Base-by-base conservation (phyloP, 2,797 vertebrate genomes). In the Leuciscus waleckii region DNA sequence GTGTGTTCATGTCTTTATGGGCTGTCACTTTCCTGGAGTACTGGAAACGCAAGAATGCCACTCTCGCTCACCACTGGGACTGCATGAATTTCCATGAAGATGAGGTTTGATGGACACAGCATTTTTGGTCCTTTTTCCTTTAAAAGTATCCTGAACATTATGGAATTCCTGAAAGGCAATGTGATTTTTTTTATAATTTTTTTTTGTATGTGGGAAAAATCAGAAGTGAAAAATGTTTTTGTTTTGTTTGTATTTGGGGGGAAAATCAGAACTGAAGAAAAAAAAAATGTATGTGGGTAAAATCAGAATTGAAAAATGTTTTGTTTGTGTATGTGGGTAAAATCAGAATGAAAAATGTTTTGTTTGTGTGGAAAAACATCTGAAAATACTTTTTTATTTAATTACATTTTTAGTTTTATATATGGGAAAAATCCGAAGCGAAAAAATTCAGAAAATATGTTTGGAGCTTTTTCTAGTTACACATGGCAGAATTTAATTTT, bases 1-100 rank as follows among this genome's bases (percentile, higher is more conserved):
- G 96, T 79, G 92, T 96, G 61, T 97, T 96, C 91, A 95, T 96
- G 95, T 97, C 96, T 65, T 95, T 97, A 89, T 95, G 96, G 96
- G 94, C 95, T 0, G 92, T 95, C 51, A 94, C 94, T n/a, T 97
- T 97, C 90, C 86, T 97, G 89, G 95, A 97, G 90, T 96, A 94
- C 91, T 95, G 95, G 96, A 96, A 96, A 85, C 81, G 93, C 74
- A 96, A 96, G 88, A 96, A 95, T 70, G 94, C 94, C 65, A 96
- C 94, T 0, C 87, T 96, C 88, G 94, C 95, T 39, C 95, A 96
- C 88, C 95, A 95, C 90, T 96, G 95, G 96, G 94, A 96, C 93
- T 96, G 95, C 89, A 94, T 95, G 92, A 94, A 96, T 87, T 96
- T 96, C 90, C 94, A 96, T 5, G 95, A 97, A 84, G 95, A 96